Evolutionary conservation across 2,113 vertebrate genomes (phyloP).

Genomic region (Typhlomys cinereus): DNA sequence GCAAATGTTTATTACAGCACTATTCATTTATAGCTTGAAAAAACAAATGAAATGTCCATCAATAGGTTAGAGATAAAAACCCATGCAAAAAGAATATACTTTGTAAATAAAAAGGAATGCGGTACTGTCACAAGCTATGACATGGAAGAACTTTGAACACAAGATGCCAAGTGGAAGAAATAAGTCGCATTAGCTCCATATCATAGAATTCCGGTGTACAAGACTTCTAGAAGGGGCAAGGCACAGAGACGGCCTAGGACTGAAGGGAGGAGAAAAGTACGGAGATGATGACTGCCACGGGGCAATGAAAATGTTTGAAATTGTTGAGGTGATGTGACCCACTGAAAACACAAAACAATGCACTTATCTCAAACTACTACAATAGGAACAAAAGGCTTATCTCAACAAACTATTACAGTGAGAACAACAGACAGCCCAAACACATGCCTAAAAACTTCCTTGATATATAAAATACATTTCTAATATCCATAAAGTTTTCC

Average conservation of each 20-base stretch:
- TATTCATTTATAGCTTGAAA: neutral
- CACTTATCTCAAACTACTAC: no score
- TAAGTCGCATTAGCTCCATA: neutral
- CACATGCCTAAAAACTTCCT: neutral
- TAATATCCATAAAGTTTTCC: neutral
- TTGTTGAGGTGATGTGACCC: neutral
- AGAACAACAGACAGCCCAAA: no score
- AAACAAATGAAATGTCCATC: neutral
- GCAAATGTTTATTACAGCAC: neutral
- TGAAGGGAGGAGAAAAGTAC: neutral
- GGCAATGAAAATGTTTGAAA: neutral
- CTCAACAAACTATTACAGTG: neutral
- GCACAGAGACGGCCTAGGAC: neutral
- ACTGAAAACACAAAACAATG: neutral
- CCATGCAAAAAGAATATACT: neutral
- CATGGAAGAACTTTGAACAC: neutral
- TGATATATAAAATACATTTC: constrained; percentile 5
- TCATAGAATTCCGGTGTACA: neutral
- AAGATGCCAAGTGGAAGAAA: neutral
- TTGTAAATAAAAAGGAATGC: neutral
- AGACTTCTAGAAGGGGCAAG: neutral
- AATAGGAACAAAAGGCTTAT: neutral
- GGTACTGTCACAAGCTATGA: neutral
- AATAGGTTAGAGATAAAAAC: neutral
- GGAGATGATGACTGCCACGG: neutral